Evolutionary conservation across 1,140 invertebrate species (phyloP), one percentile per base, ranked within the genome.

Genomic region (Leptinotarsa lineolata): DNA sequence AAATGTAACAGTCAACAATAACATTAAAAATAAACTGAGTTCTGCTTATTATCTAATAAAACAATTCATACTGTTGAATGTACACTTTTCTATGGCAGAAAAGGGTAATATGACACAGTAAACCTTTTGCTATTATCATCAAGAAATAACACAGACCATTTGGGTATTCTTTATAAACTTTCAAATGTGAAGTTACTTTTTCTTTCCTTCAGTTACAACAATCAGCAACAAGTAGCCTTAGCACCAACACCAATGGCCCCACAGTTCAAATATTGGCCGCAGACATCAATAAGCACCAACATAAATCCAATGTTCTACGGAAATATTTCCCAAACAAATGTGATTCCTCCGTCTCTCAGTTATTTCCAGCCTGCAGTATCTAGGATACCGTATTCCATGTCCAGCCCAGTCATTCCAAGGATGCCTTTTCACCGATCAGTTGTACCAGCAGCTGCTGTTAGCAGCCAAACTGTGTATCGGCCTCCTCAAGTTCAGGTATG

Each of bases 211-310:
- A 71, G 69, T 63, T 71, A 71, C n/a, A 71, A 61, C 44, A 58
- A 71, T 18, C 58, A 54, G 48, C 48, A 61, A 3, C 46, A 70
- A 44, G 16, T 71, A 16, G 39, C 22, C 13, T 4, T 63, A 63
- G 18, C 16, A 16, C 45, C 58, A 11, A 45, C n/a, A 2, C 48
- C 68, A 5, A 69, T 58, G 13, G 22, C 45, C 30, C 54, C 59
- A 63, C 69, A 63, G 13, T 71, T 71, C 44, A 71, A 71, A 71
- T 71, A 44, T 63, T 71, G 69, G 69, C 69, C 69, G 1, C 69
- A 71, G 18, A 63, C 60, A 20, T 18, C 69, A 13, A 45, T 63
- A 18, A 68, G 39, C 11, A 45, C 48, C 18, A n/a, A 16, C 20
- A 13, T 15, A 22, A 44, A 24, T 20, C 22, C 60, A 39, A 44